Evolutionary conservation across 35 echinoderm and acorn worm genomes (phyloP).

Genomic region (Ophiothrix spiculata): DNA sequence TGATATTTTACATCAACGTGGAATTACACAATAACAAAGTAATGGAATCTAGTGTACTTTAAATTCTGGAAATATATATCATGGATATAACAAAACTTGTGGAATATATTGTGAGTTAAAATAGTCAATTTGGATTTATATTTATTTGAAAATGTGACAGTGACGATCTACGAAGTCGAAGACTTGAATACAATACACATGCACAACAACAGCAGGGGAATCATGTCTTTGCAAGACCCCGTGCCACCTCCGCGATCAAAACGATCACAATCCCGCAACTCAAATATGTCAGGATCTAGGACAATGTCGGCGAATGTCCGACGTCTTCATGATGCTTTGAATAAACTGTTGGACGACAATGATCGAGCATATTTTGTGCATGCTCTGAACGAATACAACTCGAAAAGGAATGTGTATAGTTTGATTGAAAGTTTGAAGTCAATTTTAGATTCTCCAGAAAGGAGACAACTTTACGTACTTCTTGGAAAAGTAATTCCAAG

Average conservation of each 20-base stretch:
- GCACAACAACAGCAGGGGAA: background rate
- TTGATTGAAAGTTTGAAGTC: conserved; percentile 64
- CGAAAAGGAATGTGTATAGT: conserved; percentile 71
- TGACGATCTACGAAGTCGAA: no score
- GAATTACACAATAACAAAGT: no score
- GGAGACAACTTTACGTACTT: conserved; percentile 64
- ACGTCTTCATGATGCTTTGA: conserved; percentile 85
- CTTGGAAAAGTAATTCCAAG: conserved; percentile 76
- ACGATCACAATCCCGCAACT: background rate
- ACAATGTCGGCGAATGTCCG: conserved; percentile 94
- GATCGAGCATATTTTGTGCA: conserved; percentile 84
- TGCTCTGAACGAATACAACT: conserved; percentile 93
- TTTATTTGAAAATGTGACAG: no score
- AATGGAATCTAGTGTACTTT: background rate
- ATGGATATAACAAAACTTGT: no score
- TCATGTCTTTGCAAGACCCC: background rate
- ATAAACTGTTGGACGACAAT: conserved; percentile 50
- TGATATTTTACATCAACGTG: no score
- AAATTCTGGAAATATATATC: background rate
- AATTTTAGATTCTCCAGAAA: conserved; percentile 81
- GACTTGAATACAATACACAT: no score
- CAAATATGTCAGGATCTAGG: conserved; percentile 35
- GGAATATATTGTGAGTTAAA: no score
- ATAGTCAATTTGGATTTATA: no score
- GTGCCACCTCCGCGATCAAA: background rate